phyloP scores from a whole-genome alignment of 2,888 invertebrate species.

The Cheilosia vulpina region DNA sequence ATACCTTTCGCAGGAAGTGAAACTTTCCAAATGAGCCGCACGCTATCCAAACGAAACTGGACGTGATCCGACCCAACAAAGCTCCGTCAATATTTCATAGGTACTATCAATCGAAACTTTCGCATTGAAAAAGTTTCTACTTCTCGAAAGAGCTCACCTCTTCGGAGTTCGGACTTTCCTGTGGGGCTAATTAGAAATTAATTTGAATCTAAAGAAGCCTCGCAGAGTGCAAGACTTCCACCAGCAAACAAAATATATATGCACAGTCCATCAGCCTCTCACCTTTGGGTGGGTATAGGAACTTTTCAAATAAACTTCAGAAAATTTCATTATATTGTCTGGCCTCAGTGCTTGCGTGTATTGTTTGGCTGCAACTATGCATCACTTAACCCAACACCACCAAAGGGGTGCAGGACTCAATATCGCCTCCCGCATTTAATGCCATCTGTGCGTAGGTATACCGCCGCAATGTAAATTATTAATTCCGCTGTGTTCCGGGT shows the following conservation, averaged over 20 bases:
- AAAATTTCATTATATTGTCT: constrained; percentile 54
- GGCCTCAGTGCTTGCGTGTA: constrained; percentile 18
- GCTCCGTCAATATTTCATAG: constrained; percentile 19
- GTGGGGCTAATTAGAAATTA: constrained; percentile 70
- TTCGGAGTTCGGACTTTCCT: constrained; percentile 39
- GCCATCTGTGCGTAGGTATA: constrained; percentile 31
- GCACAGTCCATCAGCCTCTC: constrained; percentile 22
- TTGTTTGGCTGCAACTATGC: constrained; percentile 42
- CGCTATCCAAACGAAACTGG: constrained; percentile 19
- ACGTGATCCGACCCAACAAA: constrained; percentile 9
- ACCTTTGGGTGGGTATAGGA: constrained; percentile 24
- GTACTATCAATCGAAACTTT: constrained; percentile 16
- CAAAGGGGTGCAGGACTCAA: constrained; percentile 17
- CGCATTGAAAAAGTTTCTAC: constrained; percentile 23
- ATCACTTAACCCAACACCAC: constrained; percentile 37
- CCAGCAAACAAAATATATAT: constrained; percentile 3
- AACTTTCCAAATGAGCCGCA: constrained; percentile 29
- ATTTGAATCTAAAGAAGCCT: constrained; percentile 55
- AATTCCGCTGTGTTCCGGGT: constrained; percentile 66
- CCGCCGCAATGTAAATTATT: constrained; percentile 74
- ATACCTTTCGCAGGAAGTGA: constrained; percentile 8
- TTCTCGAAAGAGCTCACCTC: not conserved
- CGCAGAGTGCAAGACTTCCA: constrained; percentile 6
- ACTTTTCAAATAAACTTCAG: constrained; percentile 70
- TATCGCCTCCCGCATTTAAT: constrained; percentile 43